Percentiles rank a stretch among this genome's conserved stretches.
Conservation (phyloP, 23 tunicate species). For the Clavelina lepadiformis region DNA sequence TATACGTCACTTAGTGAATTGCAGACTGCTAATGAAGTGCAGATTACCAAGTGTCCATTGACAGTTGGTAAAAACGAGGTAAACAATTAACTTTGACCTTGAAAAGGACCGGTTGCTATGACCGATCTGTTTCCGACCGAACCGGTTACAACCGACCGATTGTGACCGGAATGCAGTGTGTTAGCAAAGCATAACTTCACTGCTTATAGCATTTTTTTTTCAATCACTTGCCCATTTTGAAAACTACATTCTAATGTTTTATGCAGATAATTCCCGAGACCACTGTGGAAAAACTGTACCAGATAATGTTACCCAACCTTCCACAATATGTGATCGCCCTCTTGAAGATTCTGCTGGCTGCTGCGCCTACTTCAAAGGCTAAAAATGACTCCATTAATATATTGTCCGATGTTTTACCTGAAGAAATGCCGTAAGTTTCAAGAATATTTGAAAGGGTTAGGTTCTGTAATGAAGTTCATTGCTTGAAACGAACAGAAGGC, state of each 20-base stretch:
- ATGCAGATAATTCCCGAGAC: slow-evolving; percentile 50
- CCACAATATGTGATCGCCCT: slow-evolving; percentile 97
- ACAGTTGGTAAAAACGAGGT: slow-evolving; percentile 73
- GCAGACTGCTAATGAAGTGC: slow-evolving; percentile 48
- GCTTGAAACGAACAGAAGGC: no score
- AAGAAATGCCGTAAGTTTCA: slow-evolving; percentile 68
- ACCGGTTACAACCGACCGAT: no score
- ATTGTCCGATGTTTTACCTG: slow-evolving; percentile 78
- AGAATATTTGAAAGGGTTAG: neutral
- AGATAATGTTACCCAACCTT: slow-evolving; percentile 69
- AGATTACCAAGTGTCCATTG: slow-evolving; percentile 67
- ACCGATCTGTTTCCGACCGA: no score
- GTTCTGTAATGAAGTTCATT: neutral
- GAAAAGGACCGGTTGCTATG: no score
- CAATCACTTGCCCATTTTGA: no score
- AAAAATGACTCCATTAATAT: slow-evolving; percentile 81
- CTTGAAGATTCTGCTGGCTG: slow-evolving; percentile 96
- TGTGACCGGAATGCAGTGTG: no score
- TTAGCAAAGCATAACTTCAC: no score
- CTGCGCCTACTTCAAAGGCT: slow-evolving; percentile 92
- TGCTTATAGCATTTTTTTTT: no score
- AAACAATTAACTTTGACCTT: no score
- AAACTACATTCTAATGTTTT: no score
- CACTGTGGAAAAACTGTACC: slow-evolving; percentile 78
- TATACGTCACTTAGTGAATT: slow-evolving; percentile 66